Base-by-base conservation (phyloP, 2,113 vertebrate species). In the Octodon degus region DNA sequence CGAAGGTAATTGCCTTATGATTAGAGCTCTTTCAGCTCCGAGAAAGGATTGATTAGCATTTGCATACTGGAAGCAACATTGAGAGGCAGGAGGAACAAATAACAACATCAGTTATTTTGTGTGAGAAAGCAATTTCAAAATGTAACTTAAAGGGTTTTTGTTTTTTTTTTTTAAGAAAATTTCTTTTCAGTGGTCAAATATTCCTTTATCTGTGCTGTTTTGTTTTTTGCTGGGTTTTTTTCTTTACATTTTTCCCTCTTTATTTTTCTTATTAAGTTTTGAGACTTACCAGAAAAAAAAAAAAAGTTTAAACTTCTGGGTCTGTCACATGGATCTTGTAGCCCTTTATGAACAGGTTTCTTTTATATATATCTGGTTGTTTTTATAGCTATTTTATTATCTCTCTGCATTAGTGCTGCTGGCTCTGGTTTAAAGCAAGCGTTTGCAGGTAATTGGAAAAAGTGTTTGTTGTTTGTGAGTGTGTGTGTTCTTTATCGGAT, bases 1-100 rank as follows among this genome's bases (percentile, higher is more conserved):
- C 98, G 98, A 99, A 98, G 98, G 98, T 99, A 98, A 99, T 99
- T 99, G 98, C 98, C 97, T 98, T 98, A 98, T 98, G 98, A 99
- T 99, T 99, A 99, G 98, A 98, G 98, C 97, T 98, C 98, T 98
- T 98, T 98, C 98, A 98, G 98, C 98, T 98, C 63, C 22, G 55
- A 98, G 98, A 98, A 98, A 98, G 97, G 97, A 98, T 98, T 98
- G 98, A 98, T 98, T 98, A 98, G 97, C 97, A 99, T 98, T 98
- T 98, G 97, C 98, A 98, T 97, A 98, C 98, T 98, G 97, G 97
- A 97, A 97, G 97, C 98, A 98, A 97, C 98, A 98, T 97, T 98
- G 97, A 98, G 97, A 98, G 97, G 88, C 97, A 97, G 95, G 94
- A 97, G 96, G 94, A 68, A 98, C 97, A 98, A 98, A 97, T 98